These are phyloP conservation scores for Morus bassanus DNA, from an alignment of 2,797 vertebrate genomes.

Conservation along the genomic window DNA sequence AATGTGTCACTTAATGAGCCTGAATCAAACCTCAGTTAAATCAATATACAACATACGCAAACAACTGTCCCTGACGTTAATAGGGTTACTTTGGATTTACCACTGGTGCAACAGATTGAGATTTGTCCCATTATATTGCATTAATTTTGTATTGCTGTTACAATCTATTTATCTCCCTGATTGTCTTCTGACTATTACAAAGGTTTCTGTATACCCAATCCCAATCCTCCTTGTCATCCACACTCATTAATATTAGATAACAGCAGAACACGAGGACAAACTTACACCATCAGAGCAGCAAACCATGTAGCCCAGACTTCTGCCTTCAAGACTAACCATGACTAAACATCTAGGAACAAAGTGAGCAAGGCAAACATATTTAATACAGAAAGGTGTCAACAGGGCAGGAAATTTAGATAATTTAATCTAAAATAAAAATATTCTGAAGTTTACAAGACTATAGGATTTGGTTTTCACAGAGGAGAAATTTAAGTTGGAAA, in stretches of 20 bases:
- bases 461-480: neutral
- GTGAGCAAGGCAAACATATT: fast-evolving
- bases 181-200: neutral
- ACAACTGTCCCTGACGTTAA: neutral
- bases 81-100: neutral
- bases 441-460: neutral
- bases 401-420: neutral
- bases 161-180: neutral
- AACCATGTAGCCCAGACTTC: neutral
- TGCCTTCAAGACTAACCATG: neutral
- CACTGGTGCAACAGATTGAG: neutral
- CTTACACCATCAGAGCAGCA: neutral
- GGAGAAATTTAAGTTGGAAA: neutral
- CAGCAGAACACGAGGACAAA: neutral
- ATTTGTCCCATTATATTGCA: neutral
- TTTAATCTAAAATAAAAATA: neutral
- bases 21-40: constrained; percentile 37
- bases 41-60: neutral
- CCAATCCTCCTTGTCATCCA: neutral
- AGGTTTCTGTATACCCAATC: neutral
- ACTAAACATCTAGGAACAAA: neutral
- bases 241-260: neutral
- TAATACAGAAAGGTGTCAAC: neutral
- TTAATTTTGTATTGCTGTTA: neutral
- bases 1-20: constrained; percentile 10